A percentile compares a stretch with the other conserved stretches of the same genome.
Evolutionary conservation across 1,140 invertebrate genomes (phyloP).

Genomic region (Hydropsyche tenuis): DNA sequence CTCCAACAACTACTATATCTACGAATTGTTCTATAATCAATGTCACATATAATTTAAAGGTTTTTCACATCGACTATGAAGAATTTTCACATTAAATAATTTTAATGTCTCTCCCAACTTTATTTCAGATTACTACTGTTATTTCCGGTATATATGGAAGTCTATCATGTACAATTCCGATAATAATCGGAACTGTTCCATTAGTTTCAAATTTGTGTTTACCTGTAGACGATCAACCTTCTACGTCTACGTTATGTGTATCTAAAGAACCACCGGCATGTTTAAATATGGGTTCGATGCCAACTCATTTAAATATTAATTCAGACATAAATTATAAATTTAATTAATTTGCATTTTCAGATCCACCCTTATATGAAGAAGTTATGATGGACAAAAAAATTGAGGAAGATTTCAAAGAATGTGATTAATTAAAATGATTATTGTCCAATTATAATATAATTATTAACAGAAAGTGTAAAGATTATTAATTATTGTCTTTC

Average conservation of each 20-base stretch:
- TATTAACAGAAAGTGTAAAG: too few species aligned
- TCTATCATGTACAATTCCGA: background rate
- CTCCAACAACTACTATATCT: background rate
- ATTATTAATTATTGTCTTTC: too few species aligned
- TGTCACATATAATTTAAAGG: background rate
- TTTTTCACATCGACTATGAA: too few species aligned
- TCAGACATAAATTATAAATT: background rate
- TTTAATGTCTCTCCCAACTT: too few species aligned
- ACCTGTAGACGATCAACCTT: too few species aligned
- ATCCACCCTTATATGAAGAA: conserved; percentile 28
- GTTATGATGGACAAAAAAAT: conserved; percentile 17
- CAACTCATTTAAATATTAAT: background rate
- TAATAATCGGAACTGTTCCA: conserved; percentile 24
- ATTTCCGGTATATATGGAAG: conserved; percentile 3
- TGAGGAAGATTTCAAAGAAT: conserved; percentile 8
- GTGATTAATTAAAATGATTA: too few species aligned
- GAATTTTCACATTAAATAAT: too few species aligned
- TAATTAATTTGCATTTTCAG: conserved; percentile 22
- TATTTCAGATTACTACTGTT: background rate
- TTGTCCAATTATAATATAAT: too few species aligned
- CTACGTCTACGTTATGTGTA: too few species aligned
- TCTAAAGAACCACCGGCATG: too few species aligned
- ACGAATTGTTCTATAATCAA: conserved; percentile 10
- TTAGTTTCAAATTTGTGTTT: background rate
- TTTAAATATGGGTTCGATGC: too few species aligned